phyloP scores from a whole-genome alignment of 2,113 vertebrate species.

The Eudorcas thomsonii region DNA sequence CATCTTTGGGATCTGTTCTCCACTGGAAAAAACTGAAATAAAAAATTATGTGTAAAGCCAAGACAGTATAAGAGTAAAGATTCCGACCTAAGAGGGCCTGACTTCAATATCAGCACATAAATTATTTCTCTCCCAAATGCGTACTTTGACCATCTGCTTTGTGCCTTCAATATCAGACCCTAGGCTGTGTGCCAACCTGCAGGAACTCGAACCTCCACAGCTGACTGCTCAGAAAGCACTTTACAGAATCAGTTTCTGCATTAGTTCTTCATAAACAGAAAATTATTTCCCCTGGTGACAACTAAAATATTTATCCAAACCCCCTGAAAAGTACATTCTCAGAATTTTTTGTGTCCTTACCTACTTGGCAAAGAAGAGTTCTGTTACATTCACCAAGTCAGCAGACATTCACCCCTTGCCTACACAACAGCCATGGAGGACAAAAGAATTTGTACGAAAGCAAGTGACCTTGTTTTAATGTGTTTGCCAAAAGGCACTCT shows the following conservation, averaged over 20 bases:
- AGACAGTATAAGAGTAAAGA: neutral
- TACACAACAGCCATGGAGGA: neutral
- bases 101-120: neutral
- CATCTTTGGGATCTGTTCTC: neutral
- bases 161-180: neutral
- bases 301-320: neutral
- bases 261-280: neutral
- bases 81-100: neutral
- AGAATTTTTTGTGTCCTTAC: neutral
- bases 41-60: neutral
- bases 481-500: neutral
- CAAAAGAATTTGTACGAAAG: neutral
- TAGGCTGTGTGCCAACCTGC: neutral
- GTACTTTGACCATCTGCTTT: neutral
- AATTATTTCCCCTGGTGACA: neutral
- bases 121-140: slow-evolving; percentile 21
- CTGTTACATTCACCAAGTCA: neutral
- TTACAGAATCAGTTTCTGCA: neutral
- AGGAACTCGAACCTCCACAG: neutral
- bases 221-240: neutral
- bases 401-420: neutral
- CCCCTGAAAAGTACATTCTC: neutral
- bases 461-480: slow-evolving; percentile 11
- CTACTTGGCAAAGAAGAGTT: neutral
- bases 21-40: neutral